A percentile compares a stretch with the other conserved stretches of the same genome.
phyloP scores from a whole-genome alignment of 2,113 vertebrate genomes.

The Rhagologus leucostigma region DNA sequence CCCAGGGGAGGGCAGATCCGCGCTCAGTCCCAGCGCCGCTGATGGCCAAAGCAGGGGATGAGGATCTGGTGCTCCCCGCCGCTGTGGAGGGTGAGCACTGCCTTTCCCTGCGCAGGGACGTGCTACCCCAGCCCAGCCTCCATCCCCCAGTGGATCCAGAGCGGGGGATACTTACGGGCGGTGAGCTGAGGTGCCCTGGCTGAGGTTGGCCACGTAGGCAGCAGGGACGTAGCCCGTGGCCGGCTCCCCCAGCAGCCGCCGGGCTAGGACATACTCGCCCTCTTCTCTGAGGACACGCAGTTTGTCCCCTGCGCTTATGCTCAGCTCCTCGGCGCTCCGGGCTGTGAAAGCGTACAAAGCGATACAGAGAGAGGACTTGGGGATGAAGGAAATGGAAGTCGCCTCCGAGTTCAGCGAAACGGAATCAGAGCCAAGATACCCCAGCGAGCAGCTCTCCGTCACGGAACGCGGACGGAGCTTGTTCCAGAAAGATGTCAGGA shows the following conservation, averaged over 20 bases:
- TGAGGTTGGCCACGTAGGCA: constrained; percentile 80
- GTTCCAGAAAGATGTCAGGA: constrained; percentile 82
- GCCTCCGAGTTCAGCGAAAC: constrained; percentile 43
- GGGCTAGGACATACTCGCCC: constrained; percentile 81
- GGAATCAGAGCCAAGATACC: constrained; percentile 1
- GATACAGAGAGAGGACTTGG: constrained; percentile 70
- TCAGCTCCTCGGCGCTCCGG: constrained; percentile 81
- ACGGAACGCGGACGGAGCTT: constrained; percentile 81
- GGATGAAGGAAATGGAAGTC: constrained; percentile 21
- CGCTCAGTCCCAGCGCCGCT: accelerated
- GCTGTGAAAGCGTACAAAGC: constrained; percentile 85
- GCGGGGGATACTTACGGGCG: constrained; percentile 77
- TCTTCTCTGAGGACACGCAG: constrained; percentile 84
- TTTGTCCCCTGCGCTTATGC: constrained; percentile 81
- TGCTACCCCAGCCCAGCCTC: background rate
- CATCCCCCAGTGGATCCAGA: accelerated
- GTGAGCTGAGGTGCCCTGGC: constrained; percentile 77
- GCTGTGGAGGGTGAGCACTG: accelerated
- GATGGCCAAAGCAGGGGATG: background rate
- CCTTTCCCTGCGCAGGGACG: background rate
- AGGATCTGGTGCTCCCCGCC: accelerated
- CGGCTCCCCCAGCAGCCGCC: constrained; percentile 79
- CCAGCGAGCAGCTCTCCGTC: background rate
- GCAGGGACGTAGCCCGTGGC: constrained; percentile 83
- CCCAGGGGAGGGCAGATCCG: background rate